Percentiles rank a stretch among this genome's conserved stretches.
phyloP scores from a whole-genome alignment of 1,140 invertebrate genomes.

The Orius laevigatus region DNA sequence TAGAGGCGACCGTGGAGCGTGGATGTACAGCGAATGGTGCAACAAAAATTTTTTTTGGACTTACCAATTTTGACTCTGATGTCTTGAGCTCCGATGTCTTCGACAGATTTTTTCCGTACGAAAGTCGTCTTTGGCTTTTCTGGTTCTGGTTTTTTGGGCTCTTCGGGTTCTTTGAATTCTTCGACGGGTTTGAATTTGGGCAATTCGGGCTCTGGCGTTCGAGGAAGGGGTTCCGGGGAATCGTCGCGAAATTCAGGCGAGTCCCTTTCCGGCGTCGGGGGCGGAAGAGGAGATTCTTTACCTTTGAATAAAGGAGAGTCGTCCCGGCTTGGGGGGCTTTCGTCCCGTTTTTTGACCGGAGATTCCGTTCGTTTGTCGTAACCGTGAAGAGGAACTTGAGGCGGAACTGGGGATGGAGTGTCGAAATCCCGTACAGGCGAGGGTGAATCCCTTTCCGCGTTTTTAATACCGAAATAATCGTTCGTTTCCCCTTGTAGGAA shows the following conservation, averaged over 20 bases:
- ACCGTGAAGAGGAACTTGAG: slow-evolving; percentile 8
- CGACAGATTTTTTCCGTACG: background rate
- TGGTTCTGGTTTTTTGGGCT: background rate
- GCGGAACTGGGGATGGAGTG: slow-evolving; percentile 6
- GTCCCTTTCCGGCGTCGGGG: background rate
- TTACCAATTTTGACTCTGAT: slow-evolving; percentile 12
- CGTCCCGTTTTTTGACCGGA: background rate
- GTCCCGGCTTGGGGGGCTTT: too few species aligned
- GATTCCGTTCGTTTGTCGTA: background rate
- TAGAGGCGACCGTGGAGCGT: background rate
- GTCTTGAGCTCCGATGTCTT: slow-evolving; percentile 11
- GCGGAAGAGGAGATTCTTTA: too few species aligned
- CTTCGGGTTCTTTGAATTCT: background rate
- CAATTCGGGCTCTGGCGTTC: slow-evolving; percentile 5
- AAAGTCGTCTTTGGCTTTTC: background rate
- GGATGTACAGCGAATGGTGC: background rate
- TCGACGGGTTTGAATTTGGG: background rate
- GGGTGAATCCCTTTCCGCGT: background rate
- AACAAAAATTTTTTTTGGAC: background rate
- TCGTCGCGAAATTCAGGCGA: slow-evolving; percentile 2
- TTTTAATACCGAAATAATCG: background rate
- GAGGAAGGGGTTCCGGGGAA: slow-evolving; percentile 6
- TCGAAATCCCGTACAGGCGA: slow-evolving; percentile 2
- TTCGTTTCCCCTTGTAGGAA: slow-evolving; percentile 10
- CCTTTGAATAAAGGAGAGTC: too few species aligned